Conservation (phyloP, 2,888 invertebrate genomes). For the Apantesis nais region DNA sequence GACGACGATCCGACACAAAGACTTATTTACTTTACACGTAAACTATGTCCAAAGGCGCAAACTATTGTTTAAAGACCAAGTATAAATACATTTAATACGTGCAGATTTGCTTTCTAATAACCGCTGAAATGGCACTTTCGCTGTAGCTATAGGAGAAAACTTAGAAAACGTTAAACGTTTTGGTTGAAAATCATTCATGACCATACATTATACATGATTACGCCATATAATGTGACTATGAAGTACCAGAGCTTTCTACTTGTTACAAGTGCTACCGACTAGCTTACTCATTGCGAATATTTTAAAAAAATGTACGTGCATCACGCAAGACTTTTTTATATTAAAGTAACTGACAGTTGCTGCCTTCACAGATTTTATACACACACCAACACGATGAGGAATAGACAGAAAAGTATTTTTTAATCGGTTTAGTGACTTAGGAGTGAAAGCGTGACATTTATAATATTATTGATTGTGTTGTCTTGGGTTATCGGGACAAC, state of each 20-base stretch:
- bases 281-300: slow-evolving; percentile 7
- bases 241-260: slow-evolving; percentile 40
- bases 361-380: background rate
- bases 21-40: slow-evolving; percentile 24
- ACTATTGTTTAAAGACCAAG: slow-evolving; percentile 15
- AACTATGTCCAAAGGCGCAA: slow-evolving; percentile 17
- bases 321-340: background rate
- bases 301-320: slow-evolving; percentile 5
- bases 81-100: slow-evolving; percentile 32
- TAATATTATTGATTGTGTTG: background rate
- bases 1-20: slow-evolving; percentile 13
- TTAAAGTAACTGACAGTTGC: background rate
- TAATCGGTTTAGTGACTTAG: too few relatives aligned
- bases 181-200: slow-evolving; percentile 51
- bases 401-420: background rate
- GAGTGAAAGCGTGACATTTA: too few relatives aligned
- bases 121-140: slow-evolving; percentile 65
- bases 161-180: slow-evolving; percentile 55
- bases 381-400: too few relatives aligned
- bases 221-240: slow-evolving; percentile 37
- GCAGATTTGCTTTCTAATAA: slow-evolving; percentile 63
- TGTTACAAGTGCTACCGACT: slow-evolving; percentile 16
- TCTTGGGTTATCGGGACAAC: slow-evolving; percentile 4
- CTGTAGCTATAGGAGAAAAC: slow-evolving; percentile 60
- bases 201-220: slow-evolving; percentile 54